phyloP scores from a whole-genome alignment of 2,888 invertebrate genomes.

The Apamea crenata region DNA sequence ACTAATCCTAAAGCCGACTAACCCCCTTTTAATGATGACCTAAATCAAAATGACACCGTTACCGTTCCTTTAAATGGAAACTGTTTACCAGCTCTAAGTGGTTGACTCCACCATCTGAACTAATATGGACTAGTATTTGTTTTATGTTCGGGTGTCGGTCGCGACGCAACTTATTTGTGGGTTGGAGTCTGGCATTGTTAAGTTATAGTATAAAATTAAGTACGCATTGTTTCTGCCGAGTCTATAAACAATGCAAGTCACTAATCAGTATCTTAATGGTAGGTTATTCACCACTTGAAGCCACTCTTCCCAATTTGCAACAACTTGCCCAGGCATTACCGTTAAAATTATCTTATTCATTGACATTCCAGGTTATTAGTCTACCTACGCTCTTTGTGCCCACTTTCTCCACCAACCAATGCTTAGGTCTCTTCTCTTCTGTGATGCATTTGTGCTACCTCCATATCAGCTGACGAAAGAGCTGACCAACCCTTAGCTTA shows the following conservation, averaged over 20 bases:
- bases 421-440: not conserved
- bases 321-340: not conserved
- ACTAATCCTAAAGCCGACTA: slow-evolving; percentile 12
- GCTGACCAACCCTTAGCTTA: not conserved
- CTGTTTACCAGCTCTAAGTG: not conserved
- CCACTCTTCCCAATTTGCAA: not conserved
- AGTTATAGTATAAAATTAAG: not conserved
- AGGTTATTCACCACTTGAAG: too few relatives aligned
- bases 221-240: not conserved
- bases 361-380: not conserved
- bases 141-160: not conserved
- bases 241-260: not conserved
- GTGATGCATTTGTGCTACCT: not conserved
- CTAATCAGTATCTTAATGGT: not conserved
- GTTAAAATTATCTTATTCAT: not conserved
- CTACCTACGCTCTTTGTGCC: not conserved
- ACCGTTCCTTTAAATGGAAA: not conserved
- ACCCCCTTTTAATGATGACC: slow-evolving; percentile 1
- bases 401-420: not conserved
- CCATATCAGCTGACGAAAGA: not conserved
- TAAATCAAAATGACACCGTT: slow-evolving; percentile 2
- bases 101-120: not conserved
- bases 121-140: not conserved
- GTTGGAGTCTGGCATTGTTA: not conserved
- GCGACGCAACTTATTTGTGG: not conserved